phyloP scores from a whole-genome alignment of 2,113 vertebrate genomes.

The Puma concolor region DNA sequence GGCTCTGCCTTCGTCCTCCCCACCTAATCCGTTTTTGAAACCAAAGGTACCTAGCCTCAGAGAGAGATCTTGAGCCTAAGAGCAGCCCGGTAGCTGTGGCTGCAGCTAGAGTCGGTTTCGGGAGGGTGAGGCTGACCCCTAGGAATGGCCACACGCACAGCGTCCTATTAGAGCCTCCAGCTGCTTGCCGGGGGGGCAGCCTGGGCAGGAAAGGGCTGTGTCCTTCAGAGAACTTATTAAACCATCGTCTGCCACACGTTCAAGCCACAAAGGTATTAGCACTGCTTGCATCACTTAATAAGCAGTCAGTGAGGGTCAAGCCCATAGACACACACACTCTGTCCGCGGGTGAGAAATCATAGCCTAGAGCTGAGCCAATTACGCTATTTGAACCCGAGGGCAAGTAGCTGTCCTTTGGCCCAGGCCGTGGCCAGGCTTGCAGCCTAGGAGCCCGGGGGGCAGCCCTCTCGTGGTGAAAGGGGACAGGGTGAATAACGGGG shows the following conservation, averaged over 20 bases:
- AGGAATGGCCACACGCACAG: not conserved
- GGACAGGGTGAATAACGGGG: not conserved
- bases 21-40: conserved; percentile 83
- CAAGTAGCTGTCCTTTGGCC: not conserved
- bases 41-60: conserved; percentile 85
- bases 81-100: not conserved
- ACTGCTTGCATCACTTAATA: conserved; percentile 27
- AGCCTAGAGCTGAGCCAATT: not conserved
- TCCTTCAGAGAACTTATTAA: conserved; percentile 27
- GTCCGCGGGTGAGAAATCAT: not conserved
- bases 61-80: conserved; percentile 44
- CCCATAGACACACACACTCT: not conserved
- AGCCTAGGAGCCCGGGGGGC: not conserved
- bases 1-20: conserved; percentile 69
- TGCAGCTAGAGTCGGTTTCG: not conserved
- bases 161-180: conserved; percentile 40
- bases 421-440: not conserved
- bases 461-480: not conserved
- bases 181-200: not conserved
- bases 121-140: conserved; percentile 40
- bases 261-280: conserved; percentile 74
- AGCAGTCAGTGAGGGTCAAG: not conserved
- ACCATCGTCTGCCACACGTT: conserved; percentile 64
- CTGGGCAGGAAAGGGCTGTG: not conserved
- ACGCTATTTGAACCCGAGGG: not conserved